Conservation (phyloP, 2,113 vertebrate species). For the Actinemys pallida region DNA sequence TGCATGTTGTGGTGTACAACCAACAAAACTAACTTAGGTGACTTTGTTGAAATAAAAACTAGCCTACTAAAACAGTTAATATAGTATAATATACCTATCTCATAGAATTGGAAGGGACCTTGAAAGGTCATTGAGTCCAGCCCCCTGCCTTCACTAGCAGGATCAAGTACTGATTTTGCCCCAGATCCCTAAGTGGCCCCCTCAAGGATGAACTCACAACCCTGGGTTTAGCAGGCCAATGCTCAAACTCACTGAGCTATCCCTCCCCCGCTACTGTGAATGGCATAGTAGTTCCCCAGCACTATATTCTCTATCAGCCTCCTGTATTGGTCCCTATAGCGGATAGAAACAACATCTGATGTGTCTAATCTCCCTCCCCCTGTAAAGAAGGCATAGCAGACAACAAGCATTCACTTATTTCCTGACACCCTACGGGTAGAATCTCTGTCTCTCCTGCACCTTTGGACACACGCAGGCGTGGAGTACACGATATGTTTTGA, state of each 20-base stretch:
- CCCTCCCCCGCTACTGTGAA: neutral
- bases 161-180: no score
- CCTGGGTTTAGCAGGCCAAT: no score
- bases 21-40: neutral
- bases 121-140: no score
- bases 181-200: no score
- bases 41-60: neutral
- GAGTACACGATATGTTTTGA: no score
- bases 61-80: neutral
- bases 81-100: no score
- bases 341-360: rapidly evolving
- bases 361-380: neutral
- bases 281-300: rapidly evolving
- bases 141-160: no score
- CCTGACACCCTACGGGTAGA: neutral
- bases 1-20: neutral
- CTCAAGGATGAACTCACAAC: no score
- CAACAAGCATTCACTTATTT: neutral
- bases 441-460: neutral
- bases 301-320: neutral
- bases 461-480: neutral
- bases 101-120: no score
- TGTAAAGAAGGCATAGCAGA: neutral
- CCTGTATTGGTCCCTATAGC: neutral
- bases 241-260: no score